Conservation (phyloP, 2,888 invertebrate genomes). For the Drosophila gaucha region DNA sequence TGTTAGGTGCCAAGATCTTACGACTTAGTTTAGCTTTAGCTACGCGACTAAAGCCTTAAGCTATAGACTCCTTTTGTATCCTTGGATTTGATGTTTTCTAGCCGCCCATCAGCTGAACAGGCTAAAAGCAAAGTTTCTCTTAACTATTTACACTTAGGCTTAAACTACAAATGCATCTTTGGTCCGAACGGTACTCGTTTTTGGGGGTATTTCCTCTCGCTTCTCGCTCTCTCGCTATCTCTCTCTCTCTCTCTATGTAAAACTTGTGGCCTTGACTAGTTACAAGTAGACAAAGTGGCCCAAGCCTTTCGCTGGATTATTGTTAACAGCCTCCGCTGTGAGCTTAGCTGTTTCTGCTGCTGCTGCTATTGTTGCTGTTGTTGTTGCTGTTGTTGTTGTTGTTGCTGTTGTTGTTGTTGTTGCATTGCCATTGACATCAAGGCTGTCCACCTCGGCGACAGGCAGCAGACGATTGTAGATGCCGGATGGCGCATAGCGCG, state of each 20-base stretch:
- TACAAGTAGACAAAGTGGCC: slow-evolving; percentile 85
- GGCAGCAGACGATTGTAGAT: slow-evolving; percentile 62
- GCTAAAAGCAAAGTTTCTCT: slow-evolving; percentile 6
- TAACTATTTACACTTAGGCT: slow-evolving; percentile 28
- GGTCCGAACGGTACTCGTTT: slow-evolving; percentile 65
- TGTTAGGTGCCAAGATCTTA: slow-evolving; percentile 39
- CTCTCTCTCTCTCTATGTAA: slow-evolving; percentile 30
- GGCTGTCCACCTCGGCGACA: slow-evolving; percentile 50
- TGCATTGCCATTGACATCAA: slow-evolving; percentile 67
- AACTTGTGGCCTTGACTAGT: slow-evolving; percentile 29
- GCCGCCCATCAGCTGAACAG: too few relatives aligned
- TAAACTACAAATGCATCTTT: slow-evolving; percentile 75
- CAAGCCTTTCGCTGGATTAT: slow-evolving; percentile 84
- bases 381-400: background rate
- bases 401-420: slow-evolving; percentile 51
- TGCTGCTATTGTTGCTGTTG: background rate
- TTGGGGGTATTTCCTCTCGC: slow-evolving; percentile 31
- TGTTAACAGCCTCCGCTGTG: slow-evolving; percentile 82
- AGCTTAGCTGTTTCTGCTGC: slow-evolving; percentile 20
- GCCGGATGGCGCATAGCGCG: slow-evolving; percentile 68
- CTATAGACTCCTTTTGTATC: slow-evolving; percentile 61
- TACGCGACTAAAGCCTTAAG: slow-evolving; percentile 61
- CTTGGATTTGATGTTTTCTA: slow-evolving; percentile 16
- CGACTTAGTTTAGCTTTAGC: slow-evolving; percentile 60
- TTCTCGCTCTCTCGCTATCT: background rate